Conservation (phyloP, 2,888 invertebrate genomes). For the Stenichneumon culpator region DNA sequence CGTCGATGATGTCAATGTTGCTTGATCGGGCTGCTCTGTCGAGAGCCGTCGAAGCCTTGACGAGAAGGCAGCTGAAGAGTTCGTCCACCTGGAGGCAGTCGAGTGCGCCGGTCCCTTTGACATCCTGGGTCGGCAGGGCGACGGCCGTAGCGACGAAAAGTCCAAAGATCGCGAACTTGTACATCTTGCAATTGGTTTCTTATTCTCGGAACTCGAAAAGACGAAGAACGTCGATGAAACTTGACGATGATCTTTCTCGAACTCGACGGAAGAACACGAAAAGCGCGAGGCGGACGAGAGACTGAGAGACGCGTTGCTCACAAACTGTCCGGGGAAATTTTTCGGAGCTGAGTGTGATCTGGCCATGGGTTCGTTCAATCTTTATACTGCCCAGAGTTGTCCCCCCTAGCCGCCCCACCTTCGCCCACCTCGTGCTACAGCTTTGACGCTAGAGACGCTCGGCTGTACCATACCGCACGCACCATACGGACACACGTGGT, state of each 20-base stretch:
- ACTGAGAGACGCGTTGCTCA: slow-evolving; percentile 23
- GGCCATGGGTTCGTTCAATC: slow-evolving; percentile 82
- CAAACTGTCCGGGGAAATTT: slow-evolving; percentile 78
- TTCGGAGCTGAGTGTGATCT: slow-evolving; percentile 83
- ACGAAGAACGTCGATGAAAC: slow-evolving; percentile 32
- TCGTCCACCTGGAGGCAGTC: slow-evolving; percentile 84
- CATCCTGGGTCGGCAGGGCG: slow-evolving; percentile 80
- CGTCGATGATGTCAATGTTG: slow-evolving; percentile 87
- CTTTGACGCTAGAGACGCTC: slow-evolving; percentile 67
- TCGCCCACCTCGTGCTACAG: slow-evolving; percentile 64
- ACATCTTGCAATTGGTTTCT: slow-evolving; percentile 79
- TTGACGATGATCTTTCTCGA: background rate
- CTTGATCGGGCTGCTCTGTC: slow-evolving; percentile 87
- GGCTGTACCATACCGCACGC: slow-evolving; percentile 73
- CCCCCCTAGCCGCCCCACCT: slow-evolving; percentile 77
- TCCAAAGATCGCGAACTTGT: slow-evolving; percentile 83
- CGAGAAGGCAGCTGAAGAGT: slow-evolving; percentile 87
- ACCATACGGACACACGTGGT: slow-evolving; percentile 64
- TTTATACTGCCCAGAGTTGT: slow-evolving; percentile 82
- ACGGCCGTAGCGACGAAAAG: slow-evolving; percentile 79
- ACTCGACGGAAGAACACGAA: slow-evolving; percentile 23
- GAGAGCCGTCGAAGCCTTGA: slow-evolving; percentile 87
- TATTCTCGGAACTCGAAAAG: slow-evolving; percentile 44
- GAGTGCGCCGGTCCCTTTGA: slow-evolving; percentile 67
- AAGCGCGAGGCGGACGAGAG: slow-evolving; percentile 9